Base-by-base conservation (phyloP, 2,113 vertebrate species). In the Aythya baeri region DNA sequence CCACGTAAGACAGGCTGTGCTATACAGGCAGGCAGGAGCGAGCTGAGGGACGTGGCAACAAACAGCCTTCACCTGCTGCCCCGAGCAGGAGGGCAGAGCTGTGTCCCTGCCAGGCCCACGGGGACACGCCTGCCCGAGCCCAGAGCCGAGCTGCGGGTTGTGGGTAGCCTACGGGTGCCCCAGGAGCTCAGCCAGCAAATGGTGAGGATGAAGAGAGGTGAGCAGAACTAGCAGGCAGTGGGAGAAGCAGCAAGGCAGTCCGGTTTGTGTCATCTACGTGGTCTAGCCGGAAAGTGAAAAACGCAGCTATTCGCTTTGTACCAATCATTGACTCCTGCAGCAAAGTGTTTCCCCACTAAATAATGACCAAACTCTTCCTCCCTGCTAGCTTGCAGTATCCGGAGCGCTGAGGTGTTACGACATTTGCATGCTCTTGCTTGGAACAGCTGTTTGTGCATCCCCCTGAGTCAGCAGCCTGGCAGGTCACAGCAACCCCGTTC, bases 391-490 rank as follows among this genome's bases (percentile, higher is more conserved):
- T 78, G 52, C 31, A 25, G 38, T 44, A 12, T 57, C 71, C 70
- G 0, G 1, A 34, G 74, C 70, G 13, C 4, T 3, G 74, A 66
- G 84, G 41, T 62, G 1, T 79, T 58, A 6, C 2, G 20, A 79
- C 41, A 34, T 62, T 62, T 32, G 74, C 81, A 23, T 11, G 0
- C 62, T 32, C 6, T 16, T 20, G 34, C 72, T 52, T 72, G 71
- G 67, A 86, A 16, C 6, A 0, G 13, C 50, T 79, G 38, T 14
- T 61, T 34, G 66, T 5, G n/a, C 54, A 26, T 12, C 43, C 55
- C 31, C 67, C 81, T 25, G 58, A 55, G 32, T 66, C 91, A 94
- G 84, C 82, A 62, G 61, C 86, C 65, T 89, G 81, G 52, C 80
- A 83, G 91, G 89, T 92, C 95, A 83, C 15, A 0, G 67, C 72